These are phyloP conservation scores for Notodonta dromedarius DNA, from an alignment of 2,888 invertebrate species.

Conservation along the genomic window DNA sequence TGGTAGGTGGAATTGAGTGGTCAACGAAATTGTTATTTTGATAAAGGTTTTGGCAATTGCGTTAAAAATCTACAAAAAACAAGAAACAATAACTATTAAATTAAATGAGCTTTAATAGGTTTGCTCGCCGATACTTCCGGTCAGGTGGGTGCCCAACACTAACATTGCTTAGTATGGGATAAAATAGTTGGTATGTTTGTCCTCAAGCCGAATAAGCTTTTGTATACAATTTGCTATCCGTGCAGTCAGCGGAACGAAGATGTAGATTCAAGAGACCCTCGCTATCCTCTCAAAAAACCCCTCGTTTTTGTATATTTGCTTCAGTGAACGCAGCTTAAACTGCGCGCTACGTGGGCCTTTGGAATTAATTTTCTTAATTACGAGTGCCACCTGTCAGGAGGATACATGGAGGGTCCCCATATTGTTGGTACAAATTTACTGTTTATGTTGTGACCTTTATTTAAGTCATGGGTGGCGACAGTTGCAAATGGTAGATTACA, in stretches of 20 bases:
- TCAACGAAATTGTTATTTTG: too few species aligned
- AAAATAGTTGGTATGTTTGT: too few species aligned
- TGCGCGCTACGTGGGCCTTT: constrained; percentile 23
- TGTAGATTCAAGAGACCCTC: background rate
- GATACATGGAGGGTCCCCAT: constrained; percentile 16
- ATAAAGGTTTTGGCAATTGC: too few species aligned
- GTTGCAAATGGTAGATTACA: background rate
- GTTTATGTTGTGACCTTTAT: constrained; percentile 20
- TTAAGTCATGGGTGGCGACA: background rate
- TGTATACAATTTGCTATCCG: background rate
- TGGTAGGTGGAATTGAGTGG: background rate
- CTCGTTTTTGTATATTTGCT: constrained; percentile 14
- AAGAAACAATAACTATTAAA: too few species aligned
- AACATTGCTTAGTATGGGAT: too few species aligned
- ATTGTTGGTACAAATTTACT: constrained; percentile 45
- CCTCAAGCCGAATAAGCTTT: background rate
- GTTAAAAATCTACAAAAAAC: too few species aligned
- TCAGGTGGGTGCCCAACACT: too few species aligned
- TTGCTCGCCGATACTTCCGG: too few species aligned
- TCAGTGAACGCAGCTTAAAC: constrained; percentile 1
- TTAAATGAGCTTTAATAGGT: too few species aligned
- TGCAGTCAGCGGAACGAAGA: background rate
- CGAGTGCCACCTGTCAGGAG: constrained; percentile 39
- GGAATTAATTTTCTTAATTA: constrained; percentile 54
- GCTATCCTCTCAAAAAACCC: background rate